A percentile compares a stretch with the other conserved stretches of the same genome.
These are phyloP conservation scores for Cryptus viduatorius DNA, from an alignment of 2,888 invertebrate genomes.

Conservation along the genomic window DNA sequence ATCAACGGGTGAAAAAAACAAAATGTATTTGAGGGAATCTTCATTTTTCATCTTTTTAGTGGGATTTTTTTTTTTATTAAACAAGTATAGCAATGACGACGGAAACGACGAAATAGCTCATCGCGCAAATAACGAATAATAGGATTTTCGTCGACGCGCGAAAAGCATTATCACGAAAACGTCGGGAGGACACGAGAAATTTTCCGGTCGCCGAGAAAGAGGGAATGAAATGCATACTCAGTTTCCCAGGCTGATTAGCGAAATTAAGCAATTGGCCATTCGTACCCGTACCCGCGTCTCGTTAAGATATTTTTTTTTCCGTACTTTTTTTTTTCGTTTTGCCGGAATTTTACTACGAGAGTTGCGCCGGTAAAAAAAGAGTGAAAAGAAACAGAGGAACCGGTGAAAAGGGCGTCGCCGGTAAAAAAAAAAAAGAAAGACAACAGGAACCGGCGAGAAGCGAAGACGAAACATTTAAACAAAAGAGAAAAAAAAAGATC, in stretches of 20 bases:
- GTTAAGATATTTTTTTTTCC: conserved; percentile 30
- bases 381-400: conserved; percentile 9
- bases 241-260: conserved; percentile 39
- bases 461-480: conserved; percentile 16
- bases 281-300: conserved; percentile 33
- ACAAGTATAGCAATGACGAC: neutral
- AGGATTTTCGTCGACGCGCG: neutral
- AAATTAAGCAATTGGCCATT: conserved; percentile 50
- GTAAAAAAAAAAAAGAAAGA: conserved; percentile 13
- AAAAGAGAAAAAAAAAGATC: conserved; percentile 27
- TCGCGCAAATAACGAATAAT: neutral
- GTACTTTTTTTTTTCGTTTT: neutral
- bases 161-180: neutral
- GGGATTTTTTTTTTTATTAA: neutral
- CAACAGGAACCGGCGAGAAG: conserved; percentile 31
- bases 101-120: neutral
- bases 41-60: too few relatives aligned
- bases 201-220: neutral
- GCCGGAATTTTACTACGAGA: conserved; percentile 7
- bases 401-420: conserved; percentile 7
- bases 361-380: neutral
- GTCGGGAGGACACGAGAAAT: neutral
- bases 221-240: conserved; percentile 14
- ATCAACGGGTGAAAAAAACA: too few relatives aligned
- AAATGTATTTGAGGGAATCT: too few relatives aligned